Percentiles rank a stretch among this genome's conserved stretches.
Conservation (phyloP, 2,888 invertebrate genomes). For the Amiota communis region DNA sequence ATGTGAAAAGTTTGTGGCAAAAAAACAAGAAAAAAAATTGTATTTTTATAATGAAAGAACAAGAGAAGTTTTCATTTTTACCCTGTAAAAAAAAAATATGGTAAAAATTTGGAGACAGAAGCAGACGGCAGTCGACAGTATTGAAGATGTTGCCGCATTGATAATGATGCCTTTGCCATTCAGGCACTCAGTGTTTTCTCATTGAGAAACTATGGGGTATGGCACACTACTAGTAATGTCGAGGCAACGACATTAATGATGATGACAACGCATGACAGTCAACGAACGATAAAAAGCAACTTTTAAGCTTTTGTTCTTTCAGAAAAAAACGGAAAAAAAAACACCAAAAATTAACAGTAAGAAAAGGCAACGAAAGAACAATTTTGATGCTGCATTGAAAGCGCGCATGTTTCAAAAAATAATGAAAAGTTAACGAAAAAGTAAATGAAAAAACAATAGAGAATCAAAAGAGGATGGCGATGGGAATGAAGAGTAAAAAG, state of each 20-base stretch:
- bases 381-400: slow-evolving; percentile 18
- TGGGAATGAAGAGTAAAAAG: slow-evolving; percentile 11
- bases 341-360: background rate
- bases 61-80: background rate
- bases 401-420: slow-evolving; percentile 9
- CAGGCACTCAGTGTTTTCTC: too few relatives aligned
- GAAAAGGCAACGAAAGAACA: background rate
- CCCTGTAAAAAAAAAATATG: background rate
- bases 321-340: background rate
- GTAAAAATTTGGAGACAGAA: too few relatives aligned
- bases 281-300: background rate
- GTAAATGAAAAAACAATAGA: slow-evolving; percentile 15
- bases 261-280: slow-evolving; percentile 14
- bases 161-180: too few relatives aligned
- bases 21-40: background rate
- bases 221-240: too few relatives aligned
- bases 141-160: too few relatives aligned
- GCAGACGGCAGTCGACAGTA: too few relatives aligned
- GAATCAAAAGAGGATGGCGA: slow-evolving; percentile 21
- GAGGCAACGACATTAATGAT: background rate
- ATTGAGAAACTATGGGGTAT: too few relatives aligned
- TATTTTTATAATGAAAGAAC: background rate
- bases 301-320: slow-evolving; percentile 5
- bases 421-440: slow-evolving; percentile 29
- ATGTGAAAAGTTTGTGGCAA: slow-evolving; percentile 62